Evolutionary conservation across 2,113 vertebrate species (phyloP).

Genomic region (Anoura caudifer): DNA sequence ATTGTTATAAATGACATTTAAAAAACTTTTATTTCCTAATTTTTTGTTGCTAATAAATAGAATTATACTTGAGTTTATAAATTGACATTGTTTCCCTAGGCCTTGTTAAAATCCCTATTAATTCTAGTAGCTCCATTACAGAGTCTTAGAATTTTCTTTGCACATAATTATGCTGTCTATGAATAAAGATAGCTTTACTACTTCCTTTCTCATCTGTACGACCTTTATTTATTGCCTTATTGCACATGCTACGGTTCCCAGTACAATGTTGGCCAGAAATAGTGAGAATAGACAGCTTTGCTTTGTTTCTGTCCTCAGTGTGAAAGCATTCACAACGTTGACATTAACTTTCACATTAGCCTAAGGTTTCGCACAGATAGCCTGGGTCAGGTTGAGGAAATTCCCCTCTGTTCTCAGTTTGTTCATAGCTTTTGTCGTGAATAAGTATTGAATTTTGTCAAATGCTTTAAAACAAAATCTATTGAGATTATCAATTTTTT

Average conservation of each 20-base stretch:
- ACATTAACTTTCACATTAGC: not conserved
- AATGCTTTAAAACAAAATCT: not conserved
- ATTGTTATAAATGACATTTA: not conserved
- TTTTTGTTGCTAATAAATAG: not conserved
- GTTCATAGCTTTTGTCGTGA: not conserved
- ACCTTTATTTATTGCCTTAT: not conserved
- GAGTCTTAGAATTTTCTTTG: not conserved
- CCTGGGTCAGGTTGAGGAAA: not conserved
- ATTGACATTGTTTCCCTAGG: not conserved
- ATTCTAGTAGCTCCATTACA: not conserved
- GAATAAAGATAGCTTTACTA: constrained; percentile 7
- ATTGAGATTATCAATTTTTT: not conserved
- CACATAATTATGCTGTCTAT: not conserved
- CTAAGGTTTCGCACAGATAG: not conserved
- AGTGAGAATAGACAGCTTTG: not conserved
- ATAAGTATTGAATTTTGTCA: not conserved
- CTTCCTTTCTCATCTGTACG: not conserved
- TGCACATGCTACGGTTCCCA: not conserved
- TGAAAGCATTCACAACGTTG: not conserved
- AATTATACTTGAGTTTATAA: not conserved
- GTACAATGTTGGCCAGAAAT: not conserved
- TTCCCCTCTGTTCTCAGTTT: not conserved
- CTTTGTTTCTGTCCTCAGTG: not conserved
- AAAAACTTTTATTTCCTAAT: not conserved
- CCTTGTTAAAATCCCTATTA: not conserved